Base-by-base conservation (phyloP, 2,797 vertebrate genomes). In the Poeciliopsis presidionis region DNA sequence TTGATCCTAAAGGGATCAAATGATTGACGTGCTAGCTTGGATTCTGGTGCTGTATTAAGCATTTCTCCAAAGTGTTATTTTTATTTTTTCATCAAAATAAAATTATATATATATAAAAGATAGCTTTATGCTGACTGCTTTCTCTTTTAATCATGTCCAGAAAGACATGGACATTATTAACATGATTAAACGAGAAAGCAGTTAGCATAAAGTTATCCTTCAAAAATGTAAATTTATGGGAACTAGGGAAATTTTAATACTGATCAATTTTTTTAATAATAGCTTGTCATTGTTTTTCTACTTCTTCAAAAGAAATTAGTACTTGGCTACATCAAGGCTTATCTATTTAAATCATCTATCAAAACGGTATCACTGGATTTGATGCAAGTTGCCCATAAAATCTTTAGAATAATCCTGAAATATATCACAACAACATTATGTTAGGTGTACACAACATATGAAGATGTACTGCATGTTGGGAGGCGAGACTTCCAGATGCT, bases 1-100 rank as follows among this genome's bases (percentile, higher is more conserved):
- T 82, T 86, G 73, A 89, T 84, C n/a, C n/a, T n/a, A n/a, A n/a
- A n/a, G n/a, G n/a, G n/a, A n/a, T n/a, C n/a, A n/a, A n/a, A n/a
- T n/a, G n/a, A 9, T 72, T 55, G 8, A 9, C 18, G 3, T 73
- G 75, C 16, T 81, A 80, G 36, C 45, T 79, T 71, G 70, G 36
- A 43, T 74, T 82, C 67, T 3, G 46, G 65, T 47, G 43, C 41
- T 67, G 41, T 49, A 72, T 80, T 82, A 16, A 45, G 13, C 20
- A n/a, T 46, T 70, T 77, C n/a, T 30, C 28, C 28, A 18, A 16
- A 36, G 18, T 13, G 43, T 45, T 45, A 12, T 45, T 45, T 45
- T 45, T 45, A 45, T 45, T 45, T 45, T 45, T 45, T 71, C 39
- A 45, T 25, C 3, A 11, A 18, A 77, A 45, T 41, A 70, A 70